Conservation (phyloP, 2,113 vertebrate genomes). For the Cavia aperea region DNA sequence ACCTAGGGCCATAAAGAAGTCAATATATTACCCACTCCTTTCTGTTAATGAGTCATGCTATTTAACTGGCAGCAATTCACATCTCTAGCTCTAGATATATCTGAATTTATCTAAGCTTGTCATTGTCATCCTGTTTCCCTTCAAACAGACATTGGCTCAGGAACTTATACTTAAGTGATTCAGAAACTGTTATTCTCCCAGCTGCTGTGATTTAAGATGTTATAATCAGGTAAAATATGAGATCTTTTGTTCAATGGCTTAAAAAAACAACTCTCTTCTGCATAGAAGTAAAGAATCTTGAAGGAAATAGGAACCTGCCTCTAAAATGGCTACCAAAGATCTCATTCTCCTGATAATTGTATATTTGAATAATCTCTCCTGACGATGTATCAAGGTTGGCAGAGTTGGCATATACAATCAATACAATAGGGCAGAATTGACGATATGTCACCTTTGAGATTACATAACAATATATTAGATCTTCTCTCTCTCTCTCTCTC, state of each 20-base stretch:
- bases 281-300: slow-evolving; percentile 14
- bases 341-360: neutral
- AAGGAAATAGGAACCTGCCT: neutral
- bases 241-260: neutral
- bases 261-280: neutral
- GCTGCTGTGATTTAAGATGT: neutral
- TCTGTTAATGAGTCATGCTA: neutral
- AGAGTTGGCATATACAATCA: neutral
- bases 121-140: neutral
- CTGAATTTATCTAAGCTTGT: neutral
- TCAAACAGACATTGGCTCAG: neutral
- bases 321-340: neutral
- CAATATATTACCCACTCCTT: neutral
- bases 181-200: slow-evolving; percentile 1
- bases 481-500: neutral
- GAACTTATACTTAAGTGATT: neutral
- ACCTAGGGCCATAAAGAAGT: neutral
- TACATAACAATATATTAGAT: neutral
- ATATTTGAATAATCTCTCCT: neutral
- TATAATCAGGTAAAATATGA: slow-evolving; percentile 12
- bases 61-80: neutral
- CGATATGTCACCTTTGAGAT: neutral
- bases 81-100: neutral
- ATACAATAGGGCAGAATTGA: slow-evolving; percentile 10
- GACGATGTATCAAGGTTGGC: neutral